Conservation (phyloP, 1,140 invertebrate species). For the Papilio machaon region DNA sequence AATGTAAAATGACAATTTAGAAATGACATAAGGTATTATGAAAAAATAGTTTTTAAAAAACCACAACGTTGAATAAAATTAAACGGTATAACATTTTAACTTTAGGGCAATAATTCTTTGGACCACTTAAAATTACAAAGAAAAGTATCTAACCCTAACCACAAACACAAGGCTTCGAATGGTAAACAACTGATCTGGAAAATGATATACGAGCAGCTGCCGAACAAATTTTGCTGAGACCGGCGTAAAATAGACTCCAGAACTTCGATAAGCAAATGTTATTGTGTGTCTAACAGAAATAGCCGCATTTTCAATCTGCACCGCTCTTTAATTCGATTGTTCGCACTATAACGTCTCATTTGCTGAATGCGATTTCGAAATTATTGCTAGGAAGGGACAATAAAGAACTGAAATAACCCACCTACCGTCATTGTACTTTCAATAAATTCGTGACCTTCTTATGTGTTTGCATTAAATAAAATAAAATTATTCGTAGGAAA, state of each 20-base stretch:
- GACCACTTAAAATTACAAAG: slow-evolving; percentile 40
- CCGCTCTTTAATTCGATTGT: slow-evolving; percentile 52
- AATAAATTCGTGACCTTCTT: background rate
- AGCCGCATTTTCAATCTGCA: slow-evolving; percentile 38
- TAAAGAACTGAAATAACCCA: slow-evolving; percentile 32
- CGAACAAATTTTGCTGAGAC: slow-evolving; percentile 34
- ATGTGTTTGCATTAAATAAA: background rate
- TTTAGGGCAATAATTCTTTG: background rate
- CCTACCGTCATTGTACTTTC: background rate
- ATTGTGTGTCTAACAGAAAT: slow-evolving; percentile 40
- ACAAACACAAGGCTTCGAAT: slow-evolving; percentile 37
- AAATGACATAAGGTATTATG: background rate
- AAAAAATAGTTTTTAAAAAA: background rate
- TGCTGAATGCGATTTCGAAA: slow-evolving; percentile 48
- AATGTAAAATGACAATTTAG: background rate
- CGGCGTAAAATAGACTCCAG: slow-evolving; percentile 35
- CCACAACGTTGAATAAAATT: background rate
- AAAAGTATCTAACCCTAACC: slow-evolving; percentile 48
- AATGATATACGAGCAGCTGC: slow-evolving; percentile 44
- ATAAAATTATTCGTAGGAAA: background rate
- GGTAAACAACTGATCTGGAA: slow-evolving; percentile 48
- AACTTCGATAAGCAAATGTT: slow-evolving; percentile 19
- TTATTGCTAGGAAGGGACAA: slow-evolving; percentile 44
- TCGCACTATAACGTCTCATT: slow-evolving; percentile 54
- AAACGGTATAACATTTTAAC: background rate